Evolutionary conservation across 2,888 invertebrate genomes (phyloP).

Genomic region (Andrena marginata): DNA sequence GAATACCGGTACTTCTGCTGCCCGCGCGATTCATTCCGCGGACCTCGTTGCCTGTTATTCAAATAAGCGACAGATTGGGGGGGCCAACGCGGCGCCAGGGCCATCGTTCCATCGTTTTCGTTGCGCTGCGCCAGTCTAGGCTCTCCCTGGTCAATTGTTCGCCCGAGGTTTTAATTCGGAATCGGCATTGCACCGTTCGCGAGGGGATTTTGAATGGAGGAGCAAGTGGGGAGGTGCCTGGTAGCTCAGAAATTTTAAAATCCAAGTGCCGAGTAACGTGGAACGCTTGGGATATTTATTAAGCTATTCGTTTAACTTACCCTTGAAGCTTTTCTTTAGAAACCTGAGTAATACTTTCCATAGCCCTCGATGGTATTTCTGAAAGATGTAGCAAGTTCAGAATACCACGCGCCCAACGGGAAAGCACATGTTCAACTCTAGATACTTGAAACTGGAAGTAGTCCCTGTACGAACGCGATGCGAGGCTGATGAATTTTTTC

Average conservation of each 20-base stretch:
- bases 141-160: neutral
- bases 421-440: neutral
- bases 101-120: conserved; percentile 28
- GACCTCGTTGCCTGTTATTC: conserved; percentile 56
- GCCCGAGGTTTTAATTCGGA: neutral
- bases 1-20: conserved; percentile 69
- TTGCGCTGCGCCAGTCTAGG: conserved; percentile 2
- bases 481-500: neutral
- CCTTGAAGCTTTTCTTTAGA: too few species aligned
- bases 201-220: neutral
- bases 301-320: neutral
- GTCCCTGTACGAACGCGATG: neutral
- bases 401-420: neutral
- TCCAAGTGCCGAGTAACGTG: neutral
- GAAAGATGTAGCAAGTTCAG: too few species aligned
- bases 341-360: too few species aligned
- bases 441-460: neutral
- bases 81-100: conserved; percentile 29
- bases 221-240: neutral
- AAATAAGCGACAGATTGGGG: conserved; percentile 53
- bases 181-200: neutral
- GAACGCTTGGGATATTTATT: neutral
- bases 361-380: too few species aligned
- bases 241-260: neutral
- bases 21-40: conserved; percentile 66